Percentiles rank a stretch among this genome's conserved stretches.
phyloP scores from a whole-genome alignment of 1,140 invertebrate genomes.

The Pemphigus obesinymphae region DNA sequence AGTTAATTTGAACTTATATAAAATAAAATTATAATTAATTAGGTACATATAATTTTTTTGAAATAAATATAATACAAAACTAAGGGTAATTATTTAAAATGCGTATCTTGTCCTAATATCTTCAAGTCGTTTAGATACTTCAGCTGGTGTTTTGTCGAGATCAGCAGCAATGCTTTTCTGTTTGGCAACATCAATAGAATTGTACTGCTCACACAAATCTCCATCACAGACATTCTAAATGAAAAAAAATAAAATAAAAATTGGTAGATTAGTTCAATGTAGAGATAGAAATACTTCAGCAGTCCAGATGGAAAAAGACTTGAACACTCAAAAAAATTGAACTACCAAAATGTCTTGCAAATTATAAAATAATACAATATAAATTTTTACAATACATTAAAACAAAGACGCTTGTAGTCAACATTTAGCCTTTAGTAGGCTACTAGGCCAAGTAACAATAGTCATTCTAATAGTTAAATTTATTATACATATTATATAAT shows the following conservation, averaged over 20 bases:
- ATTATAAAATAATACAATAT: too few species aligned
- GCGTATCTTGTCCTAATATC: constrained; percentile 91
- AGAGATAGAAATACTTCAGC: too few species aligned
- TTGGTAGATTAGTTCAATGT: too few species aligned
- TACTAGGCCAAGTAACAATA: too few species aligned
- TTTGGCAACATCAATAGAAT: constrained; percentile 87
- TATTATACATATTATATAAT: too few species aligned
- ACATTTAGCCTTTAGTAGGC: too few species aligned
- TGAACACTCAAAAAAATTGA: too few species aligned
- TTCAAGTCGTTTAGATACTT: constrained; percentile 94
- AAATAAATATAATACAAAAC: constrained; percentile 22
- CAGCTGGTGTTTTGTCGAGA: constrained; percentile 87
- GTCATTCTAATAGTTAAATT: too few species aligned
- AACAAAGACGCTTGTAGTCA: too few species aligned
- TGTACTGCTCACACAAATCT: constrained; percentile 98
- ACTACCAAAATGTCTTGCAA: too few species aligned
- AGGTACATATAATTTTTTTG: neutral
- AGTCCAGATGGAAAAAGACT: too few species aligned
- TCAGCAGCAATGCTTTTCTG: constrained; percentile 94
- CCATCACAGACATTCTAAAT: constrained; percentile 94
- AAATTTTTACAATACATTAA: too few species aligned
- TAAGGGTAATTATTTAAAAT: constrained; percentile 62
- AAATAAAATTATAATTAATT: neutral
- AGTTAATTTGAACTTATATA: neutral
- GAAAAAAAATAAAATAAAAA: neutral